phyloP scores from a whole-genome alignment of 1,140 invertebrate genomes.

The Macrobrachium nipponense region DNA sequence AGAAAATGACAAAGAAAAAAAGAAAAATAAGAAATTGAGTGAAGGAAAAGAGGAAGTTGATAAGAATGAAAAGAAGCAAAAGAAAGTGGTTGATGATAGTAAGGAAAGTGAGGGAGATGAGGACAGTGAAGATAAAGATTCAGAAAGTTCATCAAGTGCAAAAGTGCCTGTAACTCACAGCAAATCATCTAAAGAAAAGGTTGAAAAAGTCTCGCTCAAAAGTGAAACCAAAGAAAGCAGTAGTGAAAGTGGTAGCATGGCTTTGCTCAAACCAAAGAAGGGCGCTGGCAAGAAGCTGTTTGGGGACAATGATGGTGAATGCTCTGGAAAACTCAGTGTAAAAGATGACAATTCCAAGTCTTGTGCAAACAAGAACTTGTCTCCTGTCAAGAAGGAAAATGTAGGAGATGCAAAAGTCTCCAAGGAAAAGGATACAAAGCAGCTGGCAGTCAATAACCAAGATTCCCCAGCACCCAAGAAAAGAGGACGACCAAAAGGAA shows the following conservation, averaged over 20 bases:
- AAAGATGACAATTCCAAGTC: conserved; percentile 7
- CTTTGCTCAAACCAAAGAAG: conserved; percentile 47
- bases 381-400: conserved; percentile 33
- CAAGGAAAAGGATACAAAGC: conserved; percentile 16
- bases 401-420: background rate
- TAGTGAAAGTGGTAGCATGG: conserved; percentile 31
- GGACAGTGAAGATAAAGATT: background rate
- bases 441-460: background rate
- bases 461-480: conserved; percentile 43
- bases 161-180: conserved; percentile 21
- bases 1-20: conserved; percentile 20
- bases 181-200: conserved; percentile 25
- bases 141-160: background rate
- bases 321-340: background rate
- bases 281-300: conserved; percentile 13
- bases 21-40: conserved; percentile 5
- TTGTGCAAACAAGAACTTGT: conserved; percentile 3
- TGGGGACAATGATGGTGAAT: conserved; percentile 6
- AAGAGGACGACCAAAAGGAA: conserved; percentile 61
- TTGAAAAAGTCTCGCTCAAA: conserved; percentile 27
- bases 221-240: conserved; percentile 51
- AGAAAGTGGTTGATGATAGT: background rate
- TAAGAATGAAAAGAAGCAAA: background rate
- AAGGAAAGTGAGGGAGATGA: conserved; percentile 1
- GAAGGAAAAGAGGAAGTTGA: conserved; percentile 10